Conservation (phyloP, 1,140 invertebrate genomes). For the Papilio machaon region DNA sequence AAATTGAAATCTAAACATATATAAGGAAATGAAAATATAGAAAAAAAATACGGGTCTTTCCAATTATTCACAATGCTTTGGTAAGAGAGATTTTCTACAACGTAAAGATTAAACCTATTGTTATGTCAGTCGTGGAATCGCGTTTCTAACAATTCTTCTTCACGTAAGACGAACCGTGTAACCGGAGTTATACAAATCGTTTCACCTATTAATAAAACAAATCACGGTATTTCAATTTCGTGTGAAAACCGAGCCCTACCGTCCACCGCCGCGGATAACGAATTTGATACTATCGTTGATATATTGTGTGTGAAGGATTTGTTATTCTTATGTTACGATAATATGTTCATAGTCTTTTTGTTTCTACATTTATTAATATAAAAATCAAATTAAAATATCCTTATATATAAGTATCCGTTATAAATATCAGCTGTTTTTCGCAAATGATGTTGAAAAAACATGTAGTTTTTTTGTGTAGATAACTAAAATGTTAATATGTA, state of each 20-base stretch:
- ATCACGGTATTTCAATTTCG: constrained; percentile 61
- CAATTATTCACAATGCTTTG: constrained; percentile 46
- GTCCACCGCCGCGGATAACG: constrained; percentile 46
- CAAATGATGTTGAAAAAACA: too few species aligned
- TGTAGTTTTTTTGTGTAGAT: too few species aligned
- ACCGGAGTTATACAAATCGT: constrained; percentile 60
- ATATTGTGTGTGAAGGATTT: neutral
- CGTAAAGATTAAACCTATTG: constrained; percentile 73
- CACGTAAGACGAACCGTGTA: constrained; percentile 61
- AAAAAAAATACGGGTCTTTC: constrained; percentile 3
- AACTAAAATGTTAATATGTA: too few species aligned
- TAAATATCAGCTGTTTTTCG: neutral
- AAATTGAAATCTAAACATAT: constrained; percentile 32
- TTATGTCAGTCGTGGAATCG: constrained; percentile 70
- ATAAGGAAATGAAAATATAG: neutral
- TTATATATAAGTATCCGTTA: neutral
- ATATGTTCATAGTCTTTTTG: neutral
- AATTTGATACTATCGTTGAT: constrained; percentile 43
- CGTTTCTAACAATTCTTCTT: constrained; percentile 69
- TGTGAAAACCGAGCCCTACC: constrained; percentile 56
- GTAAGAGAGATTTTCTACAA: constrained; percentile 56
- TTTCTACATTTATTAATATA: neutral
- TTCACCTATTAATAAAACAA: constrained; percentile 68
- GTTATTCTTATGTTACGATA: neutral
- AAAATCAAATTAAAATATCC: too few species aligned